These are phyloP conservation scores for Brienomyrus longianalis DNA, from an alignment of 2,113 vertebrate genomes.

Conservation along the genomic window DNA sequence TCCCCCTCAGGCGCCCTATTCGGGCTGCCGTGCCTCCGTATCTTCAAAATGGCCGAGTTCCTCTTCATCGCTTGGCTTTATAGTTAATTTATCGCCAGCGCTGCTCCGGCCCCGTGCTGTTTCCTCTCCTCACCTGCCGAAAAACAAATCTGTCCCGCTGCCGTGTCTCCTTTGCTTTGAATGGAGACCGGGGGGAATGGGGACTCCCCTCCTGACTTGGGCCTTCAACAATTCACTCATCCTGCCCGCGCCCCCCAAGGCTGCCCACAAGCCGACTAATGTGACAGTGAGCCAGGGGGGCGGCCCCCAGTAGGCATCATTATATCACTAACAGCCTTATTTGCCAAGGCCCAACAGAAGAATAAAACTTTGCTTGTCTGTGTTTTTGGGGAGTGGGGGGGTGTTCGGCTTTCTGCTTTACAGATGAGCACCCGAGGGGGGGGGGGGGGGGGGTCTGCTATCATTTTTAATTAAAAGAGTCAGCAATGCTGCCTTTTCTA, in stretches of 20 bases:
- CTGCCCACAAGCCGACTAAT: constrained; percentile 29
- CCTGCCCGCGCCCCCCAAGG: constrained; percentile 27
- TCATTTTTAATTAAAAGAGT: constrained; percentile 51
- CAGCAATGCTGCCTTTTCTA: constrained; percentile 29
- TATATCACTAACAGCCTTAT: constrained; percentile 28
- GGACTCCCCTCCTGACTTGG: constrained; percentile 16
- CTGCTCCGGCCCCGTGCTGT: constrained; percentile 49
- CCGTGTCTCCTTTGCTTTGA: constrained; percentile 12
- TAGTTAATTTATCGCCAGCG: constrained; percentile 55
- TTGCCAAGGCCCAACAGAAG: constrained; percentile 36
- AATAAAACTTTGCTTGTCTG: neutral
- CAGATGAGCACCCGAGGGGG: constrained; percentile 24
- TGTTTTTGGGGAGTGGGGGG: neutral
- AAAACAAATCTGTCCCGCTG: constrained; percentile 32
- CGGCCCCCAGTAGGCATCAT: constrained; percentile 33
- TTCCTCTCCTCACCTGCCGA: constrained; percentile 60
- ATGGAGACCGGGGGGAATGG: constrained; percentile 25
- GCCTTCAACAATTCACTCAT: constrained; percentile 27
- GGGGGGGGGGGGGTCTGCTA: constrained; percentile 29
- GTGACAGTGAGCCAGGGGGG: constrained; percentile 31
- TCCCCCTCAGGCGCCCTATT: constrained; percentile 70
- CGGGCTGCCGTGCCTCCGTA: constrained; percentile 81
- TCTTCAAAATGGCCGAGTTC: constrained; percentile 44
- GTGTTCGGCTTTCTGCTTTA: constrained; percentile 10
- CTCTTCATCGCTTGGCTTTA: constrained; percentile 34